These are phyloP conservation scores for Lacanobia oleracea DNA, from an alignment of 2,888 invertebrate species.

Conservation along the genomic window DNA sequence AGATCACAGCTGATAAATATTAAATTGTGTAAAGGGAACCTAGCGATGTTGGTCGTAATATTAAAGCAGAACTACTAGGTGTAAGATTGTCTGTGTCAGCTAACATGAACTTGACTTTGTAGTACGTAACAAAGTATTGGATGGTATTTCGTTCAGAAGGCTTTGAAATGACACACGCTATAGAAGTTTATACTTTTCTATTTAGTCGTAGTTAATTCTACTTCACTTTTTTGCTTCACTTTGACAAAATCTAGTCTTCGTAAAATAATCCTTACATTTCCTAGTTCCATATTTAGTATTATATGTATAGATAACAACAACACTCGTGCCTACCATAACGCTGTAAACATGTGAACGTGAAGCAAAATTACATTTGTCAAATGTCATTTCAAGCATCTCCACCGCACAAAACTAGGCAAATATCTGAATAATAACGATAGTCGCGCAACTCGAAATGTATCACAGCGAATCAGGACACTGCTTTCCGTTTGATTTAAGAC, in stretches of 20 bases:
- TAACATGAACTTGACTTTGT: not conserved
- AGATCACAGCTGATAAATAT: slow-evolving; percentile 20
- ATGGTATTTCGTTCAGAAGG: not conserved
- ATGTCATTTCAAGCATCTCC: no score
- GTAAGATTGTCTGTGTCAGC: not conserved
- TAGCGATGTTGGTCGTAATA: slow-evolving; percentile 5
- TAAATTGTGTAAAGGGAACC: slow-evolving; percentile 20
- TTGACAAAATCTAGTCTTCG: no score
- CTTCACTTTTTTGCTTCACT: no score
- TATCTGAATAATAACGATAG: slow-evolving; percentile 3
- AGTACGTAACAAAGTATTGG: not conserved
- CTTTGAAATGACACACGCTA: no score
- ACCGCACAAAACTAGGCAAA: not conserved
- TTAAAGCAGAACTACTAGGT: not conserved
- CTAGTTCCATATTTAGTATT: no score
- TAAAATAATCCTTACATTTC: no score
- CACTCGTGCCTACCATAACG: no score
- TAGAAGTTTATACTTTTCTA: no score
- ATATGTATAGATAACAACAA: no score
- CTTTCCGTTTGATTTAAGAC: slow-evolving; percentile 10
- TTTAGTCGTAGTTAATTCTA: no score
- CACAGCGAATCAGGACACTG: not conserved
- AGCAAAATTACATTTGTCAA: no score
- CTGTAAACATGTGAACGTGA: no score
- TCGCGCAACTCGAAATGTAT: not conserved